phyloP scores from a whole-genome alignment of 2,113 vertebrate species.

The Climacteris rufus region DNA sequence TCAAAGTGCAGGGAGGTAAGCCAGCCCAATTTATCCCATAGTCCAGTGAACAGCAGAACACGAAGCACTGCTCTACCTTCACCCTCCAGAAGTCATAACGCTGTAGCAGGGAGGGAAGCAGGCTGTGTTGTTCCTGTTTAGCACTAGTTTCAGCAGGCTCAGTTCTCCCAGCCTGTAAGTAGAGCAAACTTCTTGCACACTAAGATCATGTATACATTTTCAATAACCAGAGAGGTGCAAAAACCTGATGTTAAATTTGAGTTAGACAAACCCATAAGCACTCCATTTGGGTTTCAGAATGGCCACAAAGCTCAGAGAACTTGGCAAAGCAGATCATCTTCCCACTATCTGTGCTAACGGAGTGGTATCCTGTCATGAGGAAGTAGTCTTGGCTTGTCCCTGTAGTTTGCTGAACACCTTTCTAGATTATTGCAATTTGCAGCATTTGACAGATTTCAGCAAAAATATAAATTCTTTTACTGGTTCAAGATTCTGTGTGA shows the following conservation, averaged over 20 bases:
- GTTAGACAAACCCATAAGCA: not conserved
- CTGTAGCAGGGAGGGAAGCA: not conserved
- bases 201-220: not conserved
- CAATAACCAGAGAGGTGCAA: not conserved
- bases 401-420: not conserved
- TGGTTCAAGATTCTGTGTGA: not conserved
- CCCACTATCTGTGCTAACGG: not conserved
- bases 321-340: not conserved
- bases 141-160: not conserved
- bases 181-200: not conserved
- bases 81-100: not conserved
- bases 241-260: not conserved
- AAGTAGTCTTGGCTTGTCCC: not conserved
- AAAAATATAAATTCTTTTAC: not conserved
- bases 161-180: not conserved
- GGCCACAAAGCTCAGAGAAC: not conserved
- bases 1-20: not conserved
- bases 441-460: not conserved
- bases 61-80: not conserved
- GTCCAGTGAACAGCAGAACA: not conserved
- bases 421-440: not conserved
- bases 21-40: not conserved
- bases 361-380: not conserved
- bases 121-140: not conserved
- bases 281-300: slow-evolving; percentile 3